Conservation (phyloP, 2,797 vertebrate genomes). For the Danio choprae region DNA sequence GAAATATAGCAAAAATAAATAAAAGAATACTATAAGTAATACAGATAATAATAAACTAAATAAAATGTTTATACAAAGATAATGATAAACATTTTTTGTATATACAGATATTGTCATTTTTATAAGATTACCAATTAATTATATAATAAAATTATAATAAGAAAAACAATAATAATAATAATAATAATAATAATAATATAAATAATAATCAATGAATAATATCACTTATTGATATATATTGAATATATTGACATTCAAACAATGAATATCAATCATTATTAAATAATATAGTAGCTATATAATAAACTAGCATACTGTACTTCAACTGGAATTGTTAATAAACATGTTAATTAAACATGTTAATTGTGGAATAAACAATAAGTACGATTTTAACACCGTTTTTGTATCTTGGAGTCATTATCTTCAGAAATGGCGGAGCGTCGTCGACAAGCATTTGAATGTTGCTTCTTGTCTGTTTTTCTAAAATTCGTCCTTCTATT, state of each 20-base stretch:
- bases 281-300: no score
- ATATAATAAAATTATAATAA: background rate
- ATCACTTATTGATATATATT: no score
- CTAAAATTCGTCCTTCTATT: conserved; percentile 28
- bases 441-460: background rate
- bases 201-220: no score
- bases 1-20: no score
- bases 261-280: no score
- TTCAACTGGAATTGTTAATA: background rate
- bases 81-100: background rate
- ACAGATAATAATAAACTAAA: no score
- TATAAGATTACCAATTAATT: no score
- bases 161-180: background rate
- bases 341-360: background rate
- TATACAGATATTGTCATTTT: no score
- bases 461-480: background rate
- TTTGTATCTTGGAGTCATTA: background rate
- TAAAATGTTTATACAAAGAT: background rate
- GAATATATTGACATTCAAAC: no score
- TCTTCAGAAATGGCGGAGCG: background rate
- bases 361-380: background rate
- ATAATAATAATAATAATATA: background rate
- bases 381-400: background rate
- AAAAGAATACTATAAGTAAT: no score
- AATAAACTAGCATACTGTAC: background rate